A percentile compares a stretch with the other conserved stretches of the same genome.
Evolutionary conservation across 2,888 invertebrate genomes (phyloP).

Genomic region (Harmothoe impar): DNA sequence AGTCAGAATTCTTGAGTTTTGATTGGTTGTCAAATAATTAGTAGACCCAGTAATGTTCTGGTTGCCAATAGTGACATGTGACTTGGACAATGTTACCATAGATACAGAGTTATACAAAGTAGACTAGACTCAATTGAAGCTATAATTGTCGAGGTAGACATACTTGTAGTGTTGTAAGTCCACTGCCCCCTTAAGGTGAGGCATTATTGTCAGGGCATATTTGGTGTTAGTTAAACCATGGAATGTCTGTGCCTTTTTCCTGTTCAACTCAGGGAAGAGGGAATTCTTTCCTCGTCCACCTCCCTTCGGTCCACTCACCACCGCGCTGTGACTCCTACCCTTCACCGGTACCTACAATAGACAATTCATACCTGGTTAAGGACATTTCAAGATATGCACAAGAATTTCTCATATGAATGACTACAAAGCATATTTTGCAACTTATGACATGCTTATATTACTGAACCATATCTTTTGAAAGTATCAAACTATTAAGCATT

Average conservation of each 20-base stretch:
- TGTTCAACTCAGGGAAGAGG: constrained; percentile 1
- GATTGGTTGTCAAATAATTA: too few relatives aligned
- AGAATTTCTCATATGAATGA: too few relatives aligned
- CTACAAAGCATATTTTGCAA: too few relatives aligned
- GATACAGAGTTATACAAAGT: too few relatives aligned
- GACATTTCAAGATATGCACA: too few relatives aligned
- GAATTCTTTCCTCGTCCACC: constrained; percentile 1
- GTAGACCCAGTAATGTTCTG: too few relatives aligned
- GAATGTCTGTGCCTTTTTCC: constrained; percentile 30
- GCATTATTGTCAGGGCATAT: constrained; percentile 31
- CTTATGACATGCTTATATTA: too few relatives aligned
- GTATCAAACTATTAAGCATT: too few relatives aligned
- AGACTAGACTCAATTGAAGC: constrained; percentile 25
- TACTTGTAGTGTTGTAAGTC: constrained; percentile 47
- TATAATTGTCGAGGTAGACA: constrained; percentile 52
- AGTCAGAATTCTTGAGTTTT: too few relatives aligned
- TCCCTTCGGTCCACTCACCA: neutral
- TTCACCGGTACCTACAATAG: neutral
- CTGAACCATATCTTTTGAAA: too few relatives aligned
- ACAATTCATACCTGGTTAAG: neutral
- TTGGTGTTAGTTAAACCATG: constrained; percentile 1
- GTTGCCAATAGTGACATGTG: too few relatives aligned
- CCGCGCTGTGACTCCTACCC: constrained; percentile 21
- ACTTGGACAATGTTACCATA: too few relatives aligned
- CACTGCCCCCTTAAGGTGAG: neutral